A percentile compares a stretch with the other conserved stretches of the same genome.
These are phyloP conservation scores for Poeciliopsis paucimaculata DNA, from an alignment of 2,797 vertebrate genomes.

Conservation along the genomic window DNA sequence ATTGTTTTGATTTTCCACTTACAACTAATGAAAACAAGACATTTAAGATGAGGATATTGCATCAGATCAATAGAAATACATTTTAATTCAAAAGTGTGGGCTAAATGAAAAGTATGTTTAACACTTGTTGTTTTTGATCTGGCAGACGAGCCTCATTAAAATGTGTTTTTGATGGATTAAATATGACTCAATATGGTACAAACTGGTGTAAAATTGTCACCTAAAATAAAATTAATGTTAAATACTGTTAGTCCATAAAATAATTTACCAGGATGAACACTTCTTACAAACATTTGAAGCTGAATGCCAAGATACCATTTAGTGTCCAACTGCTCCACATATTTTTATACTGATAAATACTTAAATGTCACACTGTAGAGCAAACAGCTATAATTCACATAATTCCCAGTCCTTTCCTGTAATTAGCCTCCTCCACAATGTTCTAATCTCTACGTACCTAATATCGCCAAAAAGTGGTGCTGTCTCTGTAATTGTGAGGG, in stretches of 20 bases:
- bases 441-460: not conserved
- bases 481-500: not conserved
- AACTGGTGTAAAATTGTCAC: not conserved
- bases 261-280: not conserved
- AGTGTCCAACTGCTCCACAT: not conserved
- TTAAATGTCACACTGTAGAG: not conserved
- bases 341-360: not conserved
- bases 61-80: not conserved
- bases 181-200: not conserved
- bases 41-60: not conserved
- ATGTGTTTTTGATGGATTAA: not conserved
- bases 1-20: too few species aligned
- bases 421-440: not conserved
- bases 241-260: not conserved
- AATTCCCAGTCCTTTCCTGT: not conserved
- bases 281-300: not conserved
- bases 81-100: not conserved
- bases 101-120: not conserved
- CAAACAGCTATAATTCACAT: not conserved
- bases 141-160: not conserved
- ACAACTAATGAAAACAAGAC: not conserved
- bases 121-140: not conserved
- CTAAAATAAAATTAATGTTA: not conserved
- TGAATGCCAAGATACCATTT: not conserved
- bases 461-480: not conserved